Percentiles rank a stretch among this genome's conserved stretches.
Conservation (phyloP, 92 coral and sea anemone genomes). For the Plumapathes pennacea region DNA sequence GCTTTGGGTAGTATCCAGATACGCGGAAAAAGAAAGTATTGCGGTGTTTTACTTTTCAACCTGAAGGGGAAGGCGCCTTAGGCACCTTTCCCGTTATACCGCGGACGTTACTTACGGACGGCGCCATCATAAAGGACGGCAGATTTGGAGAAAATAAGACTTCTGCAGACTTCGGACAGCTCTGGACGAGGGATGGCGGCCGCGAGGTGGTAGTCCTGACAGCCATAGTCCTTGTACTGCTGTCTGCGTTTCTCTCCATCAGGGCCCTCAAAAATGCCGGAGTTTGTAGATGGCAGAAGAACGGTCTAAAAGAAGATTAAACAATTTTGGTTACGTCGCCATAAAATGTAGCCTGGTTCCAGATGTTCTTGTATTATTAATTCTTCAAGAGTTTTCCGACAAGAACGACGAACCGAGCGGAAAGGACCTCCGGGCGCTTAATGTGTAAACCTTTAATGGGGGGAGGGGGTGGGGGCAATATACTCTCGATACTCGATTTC, state of each 20-base stretch:
- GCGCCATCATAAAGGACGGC: conserved; percentile 92
- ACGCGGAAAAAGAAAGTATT: no score
- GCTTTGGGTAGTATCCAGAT: no score
- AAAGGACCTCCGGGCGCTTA: background rate
- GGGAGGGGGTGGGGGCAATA: background rate
- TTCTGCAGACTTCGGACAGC: conserved; percentile 70
- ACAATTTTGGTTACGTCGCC: background rate
- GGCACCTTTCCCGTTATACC: no score
- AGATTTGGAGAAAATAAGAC: conserved; percentile 76
- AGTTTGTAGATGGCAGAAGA: conserved; percentile 63
- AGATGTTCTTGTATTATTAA: no score
- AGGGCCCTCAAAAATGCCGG: conserved; percentile 80
- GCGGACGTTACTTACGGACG: conserved; percentile 59
- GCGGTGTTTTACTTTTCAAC: no score
- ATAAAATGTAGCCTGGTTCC: no score
- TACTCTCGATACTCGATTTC: no score
- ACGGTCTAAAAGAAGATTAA: conserved; percentile 49
- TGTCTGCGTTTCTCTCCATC: conserved; percentile 58
- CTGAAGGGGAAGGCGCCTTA: no score
- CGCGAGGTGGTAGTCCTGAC: conserved; percentile 52
- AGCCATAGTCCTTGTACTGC: conserved; percentile 55
- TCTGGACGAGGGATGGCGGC: conserved; percentile 61
- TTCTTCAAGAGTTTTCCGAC: no score
- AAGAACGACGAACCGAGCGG: background rate
- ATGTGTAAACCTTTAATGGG: background rate